Percentiles rank a stretch among this genome's conserved stretches.
Conservation (phyloP, 2,888 invertebrate species). For the Zaprionus obscuricornis region DNA sequence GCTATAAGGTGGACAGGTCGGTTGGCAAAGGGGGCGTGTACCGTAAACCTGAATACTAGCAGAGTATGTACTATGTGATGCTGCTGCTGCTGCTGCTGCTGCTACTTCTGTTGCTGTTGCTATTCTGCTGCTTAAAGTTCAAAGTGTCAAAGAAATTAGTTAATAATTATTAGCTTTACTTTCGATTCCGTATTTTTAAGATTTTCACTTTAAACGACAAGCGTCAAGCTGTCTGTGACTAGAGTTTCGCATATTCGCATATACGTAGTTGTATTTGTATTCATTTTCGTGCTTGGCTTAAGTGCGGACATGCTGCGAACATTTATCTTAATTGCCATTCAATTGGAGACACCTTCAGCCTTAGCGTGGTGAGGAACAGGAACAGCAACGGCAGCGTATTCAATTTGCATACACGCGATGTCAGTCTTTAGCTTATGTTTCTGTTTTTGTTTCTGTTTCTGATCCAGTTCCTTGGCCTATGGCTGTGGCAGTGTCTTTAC, state of each 20-base stretch:
- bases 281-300: slow-evolving; percentile 41
- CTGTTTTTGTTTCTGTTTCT: slow-evolving; percentile 4
- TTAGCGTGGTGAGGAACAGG: too few species aligned
- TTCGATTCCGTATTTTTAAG: slow-evolving; percentile 1
- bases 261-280: slow-evolving; percentile 1
- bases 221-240: slow-evolving; percentile 17
- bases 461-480: slow-evolving; percentile 1
- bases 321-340: slow-evolving; percentile 76
- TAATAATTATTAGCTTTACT: slow-evolving; percentile 52
- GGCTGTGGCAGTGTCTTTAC: background rate
- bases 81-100: too few species aligned
- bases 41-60: background rate
- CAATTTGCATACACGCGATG: slow-evolving; percentile 74
- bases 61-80: too few species aligned
- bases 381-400: slow-evolving; percentile 41
- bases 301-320: slow-evolving; percentile 76
- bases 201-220: slow-evolving; percentile 35
- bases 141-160: slow-evolving; percentile 64
- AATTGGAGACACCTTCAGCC: slow-evolving; percentile 64
- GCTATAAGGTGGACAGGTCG: background rate
- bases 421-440: slow-evolving; percentile 2
- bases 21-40: background rate
- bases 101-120: too few species aligned
- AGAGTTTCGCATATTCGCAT: background rate
- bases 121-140: slow-evolving; percentile 47